Evolutionary conservation across 2,888 invertebrate genomes (phyloP), one percentile per base, ranked within the genome.

Genomic region (Ectemnius continuus): DNA sequence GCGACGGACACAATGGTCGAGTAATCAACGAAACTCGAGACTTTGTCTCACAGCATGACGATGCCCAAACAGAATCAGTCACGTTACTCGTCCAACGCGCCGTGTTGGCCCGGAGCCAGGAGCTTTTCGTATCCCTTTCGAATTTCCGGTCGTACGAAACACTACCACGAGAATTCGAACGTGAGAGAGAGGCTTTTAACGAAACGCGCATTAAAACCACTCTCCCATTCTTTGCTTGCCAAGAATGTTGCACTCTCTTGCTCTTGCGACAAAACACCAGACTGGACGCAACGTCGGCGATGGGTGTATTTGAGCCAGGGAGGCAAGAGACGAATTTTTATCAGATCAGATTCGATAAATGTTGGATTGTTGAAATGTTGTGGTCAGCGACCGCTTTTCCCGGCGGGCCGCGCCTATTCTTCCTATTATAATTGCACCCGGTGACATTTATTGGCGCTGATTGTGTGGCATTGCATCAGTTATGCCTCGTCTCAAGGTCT

Each of bases 371-470:
- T 52, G 58, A 70, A 70, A 70, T 56, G 60, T 18, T 20, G 45
- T 67, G 57, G 52, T n/a, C 18, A 13, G 36, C 61, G 61, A 6
- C 61, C 36, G 23, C 11, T 66, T 78, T 66, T 18, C 14, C 47
- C 56, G 13, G 20, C 52, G 26, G 61, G 20, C 77, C 61, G 70
- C 56, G 67, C 68, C 78, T 68, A 85, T 84, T 83, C 84, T 85
- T 83, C 85, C 82, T 84, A 86, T 86, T 86, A 81, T 75, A 77
- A 82, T 85, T 84, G 84, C 84, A 86, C 73, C 81, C 83, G 82
- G 82, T 85, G 84, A 80, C 85, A 87, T 88, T 87, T 85, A 88
- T 87, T 87, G 87, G 82, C 85, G 82, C 75, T 85, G 88, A 87
- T 88, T 86, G 83, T 84, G 76, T 11, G 36, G 81, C 78, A 82